Evolutionary conservation across 2,888 invertebrate genomes (phyloP).

Genomic region (Agrochola lota): DNA sequence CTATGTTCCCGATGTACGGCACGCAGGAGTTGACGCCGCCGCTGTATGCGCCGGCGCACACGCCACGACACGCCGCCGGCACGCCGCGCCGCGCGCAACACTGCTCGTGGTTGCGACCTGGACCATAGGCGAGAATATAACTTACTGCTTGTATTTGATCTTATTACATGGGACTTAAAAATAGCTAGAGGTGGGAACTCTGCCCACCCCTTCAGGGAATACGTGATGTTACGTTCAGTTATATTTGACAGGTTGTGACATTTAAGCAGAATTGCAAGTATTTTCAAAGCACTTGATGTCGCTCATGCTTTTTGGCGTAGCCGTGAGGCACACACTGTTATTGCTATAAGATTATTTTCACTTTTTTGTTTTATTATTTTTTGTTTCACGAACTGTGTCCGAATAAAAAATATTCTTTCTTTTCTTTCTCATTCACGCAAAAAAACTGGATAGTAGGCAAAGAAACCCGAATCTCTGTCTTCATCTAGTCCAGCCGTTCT

Average conservation of each 20-base stretch:
- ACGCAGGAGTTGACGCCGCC: constrained; percentile 93
- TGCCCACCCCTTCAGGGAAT: too few species aligned
- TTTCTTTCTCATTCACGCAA: neutral
- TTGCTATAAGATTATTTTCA: too few species aligned
- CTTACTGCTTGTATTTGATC: neutral
- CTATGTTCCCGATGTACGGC: constrained; percentile 95
- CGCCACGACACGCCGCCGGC: constrained; percentile 92
- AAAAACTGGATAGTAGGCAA: neutral
- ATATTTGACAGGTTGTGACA: neutral
- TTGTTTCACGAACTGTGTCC: too few species aligned
- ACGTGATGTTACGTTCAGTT: neutral
- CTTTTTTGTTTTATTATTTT: too few species aligned
- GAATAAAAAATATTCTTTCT: too few species aligned
- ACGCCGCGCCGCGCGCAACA: constrained; percentile 95
- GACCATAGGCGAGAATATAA: accelerated
- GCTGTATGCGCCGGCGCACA: constrained; percentile 93
- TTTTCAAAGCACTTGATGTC: neutral
- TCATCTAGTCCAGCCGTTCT: neutral
- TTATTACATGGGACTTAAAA: neutral
- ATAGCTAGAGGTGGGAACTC: too few species aligned
- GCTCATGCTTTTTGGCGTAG: too few species aligned
- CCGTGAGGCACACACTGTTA: too few species aligned
- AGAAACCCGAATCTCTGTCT: neutral
- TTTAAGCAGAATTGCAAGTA: neutral
- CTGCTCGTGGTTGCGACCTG: constrained; percentile 93